A percentile compares a stretch with the other conserved stretches of the same genome.
Conservation (phyloP, 2,888 invertebrate genomes). For the Doris montereyensis region DNA sequence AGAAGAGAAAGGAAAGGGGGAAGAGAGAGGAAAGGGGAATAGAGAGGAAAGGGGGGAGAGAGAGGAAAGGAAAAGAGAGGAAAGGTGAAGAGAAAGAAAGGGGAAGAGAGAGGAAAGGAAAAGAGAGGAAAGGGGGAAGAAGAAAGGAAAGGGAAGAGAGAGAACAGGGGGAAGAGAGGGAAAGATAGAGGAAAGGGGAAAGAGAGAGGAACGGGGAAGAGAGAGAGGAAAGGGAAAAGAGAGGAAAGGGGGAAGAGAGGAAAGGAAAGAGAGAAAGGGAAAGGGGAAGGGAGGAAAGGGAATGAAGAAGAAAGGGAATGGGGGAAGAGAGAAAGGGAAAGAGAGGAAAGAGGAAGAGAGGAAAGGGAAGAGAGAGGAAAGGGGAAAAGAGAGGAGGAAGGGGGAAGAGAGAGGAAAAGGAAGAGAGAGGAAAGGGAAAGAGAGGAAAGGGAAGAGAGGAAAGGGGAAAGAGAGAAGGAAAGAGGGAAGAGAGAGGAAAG, state of each 20-base stretch:
- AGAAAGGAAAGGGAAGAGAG: not conserved
- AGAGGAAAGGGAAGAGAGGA: not conserved
- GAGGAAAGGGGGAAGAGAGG: not conserved
- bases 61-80: not conserved
- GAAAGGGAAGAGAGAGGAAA: not conserved
- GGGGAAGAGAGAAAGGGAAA: not conserved
- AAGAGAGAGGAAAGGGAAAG: too few relatives aligned
- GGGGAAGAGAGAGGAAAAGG: too few relatives aligned
- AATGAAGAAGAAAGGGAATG: not conserved
- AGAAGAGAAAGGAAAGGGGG: not conserved
- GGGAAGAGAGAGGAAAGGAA: not conserved
- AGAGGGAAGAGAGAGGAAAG: not conserved
- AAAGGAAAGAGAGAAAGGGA: not conserved
- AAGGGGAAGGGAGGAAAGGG: not conserved
- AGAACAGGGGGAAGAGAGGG: constrained; percentile 1
- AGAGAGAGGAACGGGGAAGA: not conserved
- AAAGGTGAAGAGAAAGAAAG: constrained; percentile 3
- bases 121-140: not conserved
- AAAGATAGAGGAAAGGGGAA: not conserved
- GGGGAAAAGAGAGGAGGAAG: not conserved
- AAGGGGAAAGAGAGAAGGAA: not conserved
- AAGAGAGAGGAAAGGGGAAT: not conserved
- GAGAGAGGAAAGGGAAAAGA: not conserved
- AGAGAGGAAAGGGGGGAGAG: not conserved
- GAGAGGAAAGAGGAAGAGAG: not conserved